These are phyloP conservation scores for Strix aluco DNA, from an alignment of 2,113 vertebrate species.

Conservation along the genomic window DNA sequence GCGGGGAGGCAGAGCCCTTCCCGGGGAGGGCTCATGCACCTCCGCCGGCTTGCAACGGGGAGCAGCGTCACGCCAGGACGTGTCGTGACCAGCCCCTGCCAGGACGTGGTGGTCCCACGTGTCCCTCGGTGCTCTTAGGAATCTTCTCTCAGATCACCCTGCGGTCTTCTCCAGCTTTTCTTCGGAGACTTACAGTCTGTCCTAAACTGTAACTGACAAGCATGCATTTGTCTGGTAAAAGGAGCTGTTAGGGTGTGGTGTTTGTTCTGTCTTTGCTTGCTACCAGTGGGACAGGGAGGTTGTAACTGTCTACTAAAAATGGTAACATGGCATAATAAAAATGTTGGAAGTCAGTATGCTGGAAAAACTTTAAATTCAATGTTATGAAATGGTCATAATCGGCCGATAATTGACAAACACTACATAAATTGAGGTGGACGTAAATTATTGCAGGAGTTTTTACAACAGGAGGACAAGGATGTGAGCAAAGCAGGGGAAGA, in stretches of 20 bases:
- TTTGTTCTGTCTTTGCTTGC: neutral
- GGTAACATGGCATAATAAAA: neutral
- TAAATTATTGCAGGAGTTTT: neutral
- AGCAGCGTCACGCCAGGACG: neutral
- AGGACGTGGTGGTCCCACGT: neutral
- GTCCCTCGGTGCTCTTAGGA: neutral
- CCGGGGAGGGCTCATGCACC: neutral
- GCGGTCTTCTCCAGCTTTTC: neutral
- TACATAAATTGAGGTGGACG: neutral
- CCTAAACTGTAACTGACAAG: neutral
- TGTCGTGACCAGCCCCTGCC: neutral
- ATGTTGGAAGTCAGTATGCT: neutral
- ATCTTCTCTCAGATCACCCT: neutral
- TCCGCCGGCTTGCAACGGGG: neutral
- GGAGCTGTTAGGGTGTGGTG: neutral
- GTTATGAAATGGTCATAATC: neutral
- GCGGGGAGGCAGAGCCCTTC: neutral
- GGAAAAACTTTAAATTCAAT: neutral
- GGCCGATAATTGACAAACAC: neutral
- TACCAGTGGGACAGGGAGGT: neutral
- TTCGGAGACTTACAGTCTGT: neutral
- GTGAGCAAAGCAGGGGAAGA: neutral
- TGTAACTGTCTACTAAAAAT: neutral
- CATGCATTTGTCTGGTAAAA: rapidly evolving
- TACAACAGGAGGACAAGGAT: neutral